Conservation (phyloP, 2,888 invertebrate genomes). For the Alcis repandata region DNA sequence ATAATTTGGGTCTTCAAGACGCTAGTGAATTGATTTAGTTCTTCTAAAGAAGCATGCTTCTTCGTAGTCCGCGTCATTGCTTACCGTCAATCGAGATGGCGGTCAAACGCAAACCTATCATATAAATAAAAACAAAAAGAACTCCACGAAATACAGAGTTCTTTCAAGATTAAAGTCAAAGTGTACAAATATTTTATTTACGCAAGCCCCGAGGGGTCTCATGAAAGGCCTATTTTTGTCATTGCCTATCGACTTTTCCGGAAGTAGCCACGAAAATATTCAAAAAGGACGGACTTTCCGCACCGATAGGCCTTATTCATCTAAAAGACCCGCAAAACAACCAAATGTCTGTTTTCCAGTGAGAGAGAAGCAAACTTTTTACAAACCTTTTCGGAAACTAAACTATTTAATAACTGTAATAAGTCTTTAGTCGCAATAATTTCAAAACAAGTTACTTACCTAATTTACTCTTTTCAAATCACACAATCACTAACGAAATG, state of each 20-base stretch:
- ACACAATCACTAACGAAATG: too few species aligned
- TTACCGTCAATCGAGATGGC: too few species aligned
- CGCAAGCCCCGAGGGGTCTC: background rate
- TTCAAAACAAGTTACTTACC: too few species aligned
- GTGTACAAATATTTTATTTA: slow-evolving; percentile 11
- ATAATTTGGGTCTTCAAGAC: too few species aligned
- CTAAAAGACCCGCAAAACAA: slow-evolving; percentile 17
- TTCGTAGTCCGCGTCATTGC: too few species aligned
- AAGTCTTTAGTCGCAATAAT: background rate
- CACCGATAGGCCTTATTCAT: slow-evolving; percentile 18
- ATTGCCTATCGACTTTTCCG: slow-evolving; percentile 7
- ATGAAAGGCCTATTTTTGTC: slow-evolving; percentile 13
- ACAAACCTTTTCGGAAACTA: background rate
- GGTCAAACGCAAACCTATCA: too few species aligned
- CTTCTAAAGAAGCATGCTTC: too few species aligned
- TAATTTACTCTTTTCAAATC: too few species aligned
- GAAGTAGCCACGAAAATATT: slow-evolving; percentile 20
- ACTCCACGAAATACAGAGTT: background rate
- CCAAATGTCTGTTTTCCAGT: background rate
- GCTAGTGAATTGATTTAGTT: too few species aligned
- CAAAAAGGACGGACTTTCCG: slow-evolving; percentile 15
- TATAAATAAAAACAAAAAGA: too few species aligned
- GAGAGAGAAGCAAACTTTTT: background rate
- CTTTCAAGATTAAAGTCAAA: background rate
- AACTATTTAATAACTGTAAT: background rate